These are phyloP conservation scores for Theonella swinhoei DNA, from an alignment of 37 sponge, comb jelly and placozoan species.

Conservation along the genomic window DNA sequence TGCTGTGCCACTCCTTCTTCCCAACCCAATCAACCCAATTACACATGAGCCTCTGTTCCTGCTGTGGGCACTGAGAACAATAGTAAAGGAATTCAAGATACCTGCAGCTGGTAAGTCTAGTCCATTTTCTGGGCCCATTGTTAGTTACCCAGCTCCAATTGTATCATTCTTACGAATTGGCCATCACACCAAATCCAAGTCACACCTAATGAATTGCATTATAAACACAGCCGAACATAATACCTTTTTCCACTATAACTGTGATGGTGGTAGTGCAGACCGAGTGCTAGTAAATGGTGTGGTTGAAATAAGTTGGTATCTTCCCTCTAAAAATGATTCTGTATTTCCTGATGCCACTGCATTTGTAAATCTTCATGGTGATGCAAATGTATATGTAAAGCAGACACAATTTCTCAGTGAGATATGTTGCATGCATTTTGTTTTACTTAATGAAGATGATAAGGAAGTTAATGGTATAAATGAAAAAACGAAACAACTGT, in stretches of 20 bases:
- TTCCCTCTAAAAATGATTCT: slow-evolving; percentile 19
- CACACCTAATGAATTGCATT: slow-evolving; percentile 26
- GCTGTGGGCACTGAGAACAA: slow-evolving; percentile 24
- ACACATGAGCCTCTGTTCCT: background rate
- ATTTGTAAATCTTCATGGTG: slow-evolving; percentile 37
- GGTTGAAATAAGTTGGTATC: slow-evolving; percentile 41
- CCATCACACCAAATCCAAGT: slow-evolving; percentile 21
- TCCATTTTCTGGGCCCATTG: background rate
- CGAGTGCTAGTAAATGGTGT: slow-evolving; percentile 18
- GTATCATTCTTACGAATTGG: slow-evolving; percentile 46
- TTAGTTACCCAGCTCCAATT: slow-evolving; percentile 27
- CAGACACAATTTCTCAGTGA: slow-evolving; percentile 17
- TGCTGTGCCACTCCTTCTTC: slow-evolving; percentile 25
- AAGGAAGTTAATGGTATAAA: background rate
- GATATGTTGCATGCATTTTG: background rate
- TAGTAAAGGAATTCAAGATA: slow-evolving; percentile 34
- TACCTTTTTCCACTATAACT: slow-evolving; percentile 22
- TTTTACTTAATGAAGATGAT: background rate
- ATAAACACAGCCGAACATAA: slow-evolving; percentile 13
- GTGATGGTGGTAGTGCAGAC: slow-evolving; percentile 10
- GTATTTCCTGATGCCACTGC: slow-evolving; percentile 20
- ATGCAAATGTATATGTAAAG: slow-evolving; percentile 7
- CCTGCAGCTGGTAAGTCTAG: background rate
- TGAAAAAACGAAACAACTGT: background rate
- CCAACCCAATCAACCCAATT: slow-evolving; percentile 33